phyloP scores from a whole-genome alignment of 2,113 vertebrate genomes.

The Antechinus flavipes region DNA sequence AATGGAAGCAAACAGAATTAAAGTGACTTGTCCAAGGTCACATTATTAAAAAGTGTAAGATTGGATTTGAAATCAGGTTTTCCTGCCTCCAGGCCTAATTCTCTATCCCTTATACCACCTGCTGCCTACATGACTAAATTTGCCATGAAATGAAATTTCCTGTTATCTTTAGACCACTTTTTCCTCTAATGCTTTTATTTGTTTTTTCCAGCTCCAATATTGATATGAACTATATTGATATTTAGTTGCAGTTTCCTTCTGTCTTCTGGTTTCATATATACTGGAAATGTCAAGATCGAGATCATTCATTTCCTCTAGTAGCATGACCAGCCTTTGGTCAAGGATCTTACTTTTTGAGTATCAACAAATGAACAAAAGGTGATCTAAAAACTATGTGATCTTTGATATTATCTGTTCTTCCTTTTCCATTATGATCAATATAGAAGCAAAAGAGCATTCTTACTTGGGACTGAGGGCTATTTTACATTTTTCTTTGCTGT shows the following conservation, averaged over 20 bases:
- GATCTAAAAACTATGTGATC: background rate
- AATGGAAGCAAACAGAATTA: background rate
- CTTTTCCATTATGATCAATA: background rate
- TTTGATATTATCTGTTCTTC: background rate
- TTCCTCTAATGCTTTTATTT: background rate
- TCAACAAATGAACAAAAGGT: background rate
- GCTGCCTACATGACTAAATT: background rate
- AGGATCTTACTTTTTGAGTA: background rate
- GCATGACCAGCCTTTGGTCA: background rate
- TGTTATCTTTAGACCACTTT: background rate
- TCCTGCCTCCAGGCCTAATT: background rate
- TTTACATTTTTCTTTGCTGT: background rate
- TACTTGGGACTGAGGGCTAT: background rate
- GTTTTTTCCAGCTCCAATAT: background rate
- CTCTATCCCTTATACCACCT: background rate
- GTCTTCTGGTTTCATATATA: background rate
- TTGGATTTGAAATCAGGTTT: background rate
- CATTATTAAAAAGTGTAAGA: background rate
- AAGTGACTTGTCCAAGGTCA: background rate
- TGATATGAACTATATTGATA: background rate
- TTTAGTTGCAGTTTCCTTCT: background rate
- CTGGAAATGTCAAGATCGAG: background rate
- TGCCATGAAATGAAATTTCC: background rate
- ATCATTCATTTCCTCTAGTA: background rate
- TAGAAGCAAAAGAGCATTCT: background rate